Conservation (phyloP, 2,797 vertebrate species). For the Cyclopterus lumpus region DNA sequence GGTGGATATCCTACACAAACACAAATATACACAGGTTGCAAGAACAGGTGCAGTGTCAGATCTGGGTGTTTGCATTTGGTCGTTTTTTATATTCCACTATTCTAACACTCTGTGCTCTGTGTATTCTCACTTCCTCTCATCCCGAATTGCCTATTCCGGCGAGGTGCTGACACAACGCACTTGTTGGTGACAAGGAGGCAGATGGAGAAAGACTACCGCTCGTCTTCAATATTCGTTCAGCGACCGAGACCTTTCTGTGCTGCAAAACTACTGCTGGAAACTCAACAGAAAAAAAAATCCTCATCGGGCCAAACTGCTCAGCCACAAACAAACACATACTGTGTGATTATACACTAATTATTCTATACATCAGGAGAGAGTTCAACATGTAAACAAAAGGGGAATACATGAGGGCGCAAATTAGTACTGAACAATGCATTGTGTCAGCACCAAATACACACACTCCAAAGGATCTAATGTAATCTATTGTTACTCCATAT, state of each 20-base stretch:
- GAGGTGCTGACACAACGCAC: conserved; percentile 54
- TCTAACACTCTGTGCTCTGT: conserved; percentile 23
- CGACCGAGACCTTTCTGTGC: conserved; percentile 41
- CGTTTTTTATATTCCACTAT: conserved; percentile 22
- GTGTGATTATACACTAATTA: conserved; percentile 47
- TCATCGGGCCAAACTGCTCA: conserved; percentile 44
- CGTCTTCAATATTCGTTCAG: conserved; percentile 40
- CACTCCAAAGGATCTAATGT: background rate
- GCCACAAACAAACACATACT: conserved; percentile 46
- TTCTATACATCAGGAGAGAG: conserved; percentile 34
- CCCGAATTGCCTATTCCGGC: conserved; percentile 10
- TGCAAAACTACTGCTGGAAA: conserved; percentile 49
- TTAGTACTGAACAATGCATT: conserved; percentile 11
- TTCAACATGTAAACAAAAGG: background rate
- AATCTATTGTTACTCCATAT: background rate
- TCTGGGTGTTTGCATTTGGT: conserved; percentile 35
- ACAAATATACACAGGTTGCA: conserved; percentile 47
- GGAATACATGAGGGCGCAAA: conserved; percentile 17
- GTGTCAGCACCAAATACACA: conserved; percentile 21
- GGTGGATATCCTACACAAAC: conserved; percentile 87
- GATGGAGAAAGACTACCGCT: conserved; percentile 39
- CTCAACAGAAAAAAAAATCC: conserved; percentile 38
- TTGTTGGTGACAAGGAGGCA: conserved; percentile 58
- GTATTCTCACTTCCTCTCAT: conserved; percentile 47
- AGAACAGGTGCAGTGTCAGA: conserved; percentile 57